Conservation (phyloP, 2,888 invertebrate genomes). For the Lochmaea capreae region DNA sequence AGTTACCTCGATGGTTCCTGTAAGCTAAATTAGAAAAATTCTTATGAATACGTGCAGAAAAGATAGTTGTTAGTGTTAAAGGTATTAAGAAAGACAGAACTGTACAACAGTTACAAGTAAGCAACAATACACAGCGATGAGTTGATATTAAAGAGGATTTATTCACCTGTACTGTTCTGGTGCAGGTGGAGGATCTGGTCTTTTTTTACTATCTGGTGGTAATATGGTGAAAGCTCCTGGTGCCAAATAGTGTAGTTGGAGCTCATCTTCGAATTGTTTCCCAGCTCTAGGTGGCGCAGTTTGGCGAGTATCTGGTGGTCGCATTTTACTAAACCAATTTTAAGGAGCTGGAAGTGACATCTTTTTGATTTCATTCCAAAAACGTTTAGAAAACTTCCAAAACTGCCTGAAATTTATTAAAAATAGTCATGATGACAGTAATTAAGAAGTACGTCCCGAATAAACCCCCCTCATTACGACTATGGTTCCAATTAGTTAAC, state of each 20-base stretch:
- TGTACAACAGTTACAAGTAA: neutral
- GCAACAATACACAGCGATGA: slow-evolving; percentile 18
- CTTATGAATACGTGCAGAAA: neutral
- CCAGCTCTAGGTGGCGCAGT: slow-evolving; percentile 55
- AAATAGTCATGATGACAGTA: no score
- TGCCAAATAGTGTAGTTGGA: slow-evolving; percentile 59
- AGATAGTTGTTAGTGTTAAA: neutral
- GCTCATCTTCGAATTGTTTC: slow-evolving; percentile 59
- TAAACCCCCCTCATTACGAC: no score
- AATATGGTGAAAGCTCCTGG: slow-evolving; percentile 64
- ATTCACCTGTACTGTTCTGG: slow-evolving; percentile 61
- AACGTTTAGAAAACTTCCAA: slow-evolving; percentile 9
- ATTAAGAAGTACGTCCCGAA: no score
- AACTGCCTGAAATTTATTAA: slow-evolving; percentile 10
- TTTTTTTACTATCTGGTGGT: slow-evolving; percentile 58
- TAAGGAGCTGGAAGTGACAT: slow-evolving; percentile 39
- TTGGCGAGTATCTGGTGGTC: slow-evolving; percentile 57
- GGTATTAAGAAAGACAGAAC: no score
- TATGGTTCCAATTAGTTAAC: neutral
- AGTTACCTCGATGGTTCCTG: slow-evolving; percentile 45
- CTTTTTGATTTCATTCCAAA: slow-evolving; percentile 45
- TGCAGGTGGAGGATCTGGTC: slow-evolving; percentile 61
- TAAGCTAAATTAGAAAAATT: slow-evolving; percentile 41
- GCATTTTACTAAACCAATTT: slow-evolving; percentile 53
- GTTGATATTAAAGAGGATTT: neutral